Base-by-base conservation (phyloP, 2,797 vertebrate species). In the Lacerta viridis region DNA sequence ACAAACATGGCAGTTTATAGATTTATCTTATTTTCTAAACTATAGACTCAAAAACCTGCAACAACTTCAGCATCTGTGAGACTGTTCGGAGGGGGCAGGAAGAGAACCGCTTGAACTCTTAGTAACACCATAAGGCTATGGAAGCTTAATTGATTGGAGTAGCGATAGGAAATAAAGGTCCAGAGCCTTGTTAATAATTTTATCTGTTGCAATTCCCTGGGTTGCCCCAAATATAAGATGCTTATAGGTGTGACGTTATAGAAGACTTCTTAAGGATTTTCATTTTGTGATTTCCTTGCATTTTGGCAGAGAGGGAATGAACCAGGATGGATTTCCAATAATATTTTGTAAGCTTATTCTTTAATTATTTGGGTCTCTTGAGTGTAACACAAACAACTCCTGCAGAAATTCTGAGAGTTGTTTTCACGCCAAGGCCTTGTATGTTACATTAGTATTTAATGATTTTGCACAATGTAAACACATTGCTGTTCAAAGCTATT, bases 301-400 rank as follows among this genome's bases (percentile, higher is more conserved):
- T 92, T 93, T 88, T 86, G 50, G 87, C 90, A 93, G 85, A 81
- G 43, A 0, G 46, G 33, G 90, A 68, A 88, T 92, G 83, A 90
- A 79, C 80, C 87, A 86, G 61, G 74, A 10, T 2, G 15, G 80
- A 85, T 64, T 92, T 95, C 68, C 90, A 95, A 79, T 84, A 89
- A 92, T 33, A 23, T 92, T 94, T 89, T 91, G 87, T 88, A 94
- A 93, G 91, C 36, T 84, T 87, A 91, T 84, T 76, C 61, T 87
- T 94, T 94, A 90, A 93, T 94, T 94, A 83, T 93, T 87, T 93
- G 91, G 69, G 39, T 68, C 46, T 86, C 87, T 7, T 7, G 1
- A 87, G 41, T 88, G 41, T 92, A 20, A 29, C 64, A 46, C 90
- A 74, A 88, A 90, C 76, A 93, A 85, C 92, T 36, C 78, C 92